Evolutionary conservation across 2,797 vertebrate genomes (phyloP), one percentile per base, ranked within the genome.

Genomic region (Enteromius fasciolatus): DNA sequence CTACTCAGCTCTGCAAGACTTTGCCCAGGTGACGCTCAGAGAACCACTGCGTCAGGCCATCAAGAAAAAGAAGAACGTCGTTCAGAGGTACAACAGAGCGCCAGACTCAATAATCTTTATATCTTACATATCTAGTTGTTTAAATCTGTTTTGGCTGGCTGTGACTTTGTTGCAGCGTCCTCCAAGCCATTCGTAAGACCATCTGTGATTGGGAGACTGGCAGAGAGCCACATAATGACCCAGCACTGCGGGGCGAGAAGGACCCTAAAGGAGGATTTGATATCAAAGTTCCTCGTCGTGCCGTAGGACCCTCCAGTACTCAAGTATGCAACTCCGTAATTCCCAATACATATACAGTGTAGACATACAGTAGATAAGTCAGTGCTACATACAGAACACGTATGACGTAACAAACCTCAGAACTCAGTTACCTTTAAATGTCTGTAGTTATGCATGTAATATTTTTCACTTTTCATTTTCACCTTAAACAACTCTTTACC

Each of bases 41-140:
- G 98, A 99, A 83, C 98, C 98, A 0, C 93, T 99, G 85, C 93
- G 98, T 41, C 98, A 99, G 85, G 97, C 98, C 76, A 98, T 99
- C 90, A 99, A 98, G 92, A 99, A 96, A 93, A 99, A 99, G 93
- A 99, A 98, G 87, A 99, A 99, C 0, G 98, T 99, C 57, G 93
- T 98, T 76, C 97, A 99, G 92, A 99, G 98, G 98, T 98, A 80
- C 85, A 31, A 67, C 14, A 41, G 46, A 46, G 28, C 33, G 14
- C 4, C n/a, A 48, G 33, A 46, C 28, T 23, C 11, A 17, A 12
- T 15, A 18, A 33, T 46, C 28, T n/a, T 63, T 25, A 8, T 68
- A 1, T 46, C 52, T 59, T 23, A 17, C 33, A 11, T 8, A 50
- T 69, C 11, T 68, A 17, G 23, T 23, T 3, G n/a, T 48, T 59